These are phyloP conservation scores for Porites australiensis DNA, from an alignment of 64 coral and sea anemone species.

Conservation along the genomic window DNA sequence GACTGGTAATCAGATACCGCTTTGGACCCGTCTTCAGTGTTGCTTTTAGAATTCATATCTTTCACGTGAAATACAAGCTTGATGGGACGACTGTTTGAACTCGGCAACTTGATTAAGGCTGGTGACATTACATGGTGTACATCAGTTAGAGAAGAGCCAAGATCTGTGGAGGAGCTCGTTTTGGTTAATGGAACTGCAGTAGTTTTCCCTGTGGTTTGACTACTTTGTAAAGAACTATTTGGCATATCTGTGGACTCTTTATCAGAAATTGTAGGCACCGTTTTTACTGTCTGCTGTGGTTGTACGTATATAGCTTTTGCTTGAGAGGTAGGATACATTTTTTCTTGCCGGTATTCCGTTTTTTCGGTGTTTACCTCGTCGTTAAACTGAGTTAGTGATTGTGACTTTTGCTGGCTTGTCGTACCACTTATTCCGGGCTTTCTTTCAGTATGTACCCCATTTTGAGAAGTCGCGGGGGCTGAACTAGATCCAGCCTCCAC, in stretches of 20 bases:
- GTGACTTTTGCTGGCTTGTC: not conserved
- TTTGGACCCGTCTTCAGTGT: not conserved
- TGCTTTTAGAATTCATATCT: slow-evolving; percentile 17
- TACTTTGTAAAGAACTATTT: not conserved
- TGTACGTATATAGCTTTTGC: not conserved
- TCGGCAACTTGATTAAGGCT: slow-evolving; percentile 24
- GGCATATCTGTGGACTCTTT: not conserved
- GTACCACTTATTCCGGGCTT: not conserved
- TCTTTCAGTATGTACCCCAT: not conserved
- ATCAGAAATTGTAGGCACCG: not conserved
- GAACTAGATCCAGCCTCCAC: not conserved
- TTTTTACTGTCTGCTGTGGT: not conserved
- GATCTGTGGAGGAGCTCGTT: not conserved
- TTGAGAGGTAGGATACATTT: not conserved
- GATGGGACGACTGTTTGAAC: slow-evolving; percentile 20
- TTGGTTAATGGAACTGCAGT: not conserved
- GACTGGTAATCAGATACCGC: not conserved
- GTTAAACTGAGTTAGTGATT: not conserved
- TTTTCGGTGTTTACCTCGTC: not conserved
- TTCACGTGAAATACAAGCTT: slow-evolving; percentile 25
- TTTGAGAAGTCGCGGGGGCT: not conserved
- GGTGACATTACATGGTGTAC: slow-evolving; percentile 6
- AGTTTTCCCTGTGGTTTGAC: not conserved
- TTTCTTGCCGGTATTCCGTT: not conserved
- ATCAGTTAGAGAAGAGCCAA: not conserved